Base-by-base conservation (phyloP, 2,113 vertebrate genomes). In the Pelmatolapia mariae region DNA sequence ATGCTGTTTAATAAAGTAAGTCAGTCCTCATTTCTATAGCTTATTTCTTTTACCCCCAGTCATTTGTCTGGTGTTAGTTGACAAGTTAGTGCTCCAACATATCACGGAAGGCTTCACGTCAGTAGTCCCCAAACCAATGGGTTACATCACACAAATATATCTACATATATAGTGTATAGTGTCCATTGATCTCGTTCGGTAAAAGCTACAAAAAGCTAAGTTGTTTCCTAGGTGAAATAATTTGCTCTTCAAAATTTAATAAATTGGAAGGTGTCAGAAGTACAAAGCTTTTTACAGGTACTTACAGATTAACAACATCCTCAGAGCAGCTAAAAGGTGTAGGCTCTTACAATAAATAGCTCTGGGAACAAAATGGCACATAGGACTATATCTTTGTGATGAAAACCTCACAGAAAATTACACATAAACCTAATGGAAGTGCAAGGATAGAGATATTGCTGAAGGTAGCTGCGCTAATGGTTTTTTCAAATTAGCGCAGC, bases 391-490 rank as follows among this genome's bases (percentile, higher is more conserved):
- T 73, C 79, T 68, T 40, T 15, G 26, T 88, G 85, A 91, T 92
- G 79, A 83, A 87, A 88, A 87, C 63, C 88, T 57, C 5, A 10
- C 56, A 68, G 86, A 71, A 86, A 92, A 90, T 50, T 71, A 57
- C 89, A 92, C 91, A 53, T 80, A 89, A 61, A 85, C 52, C 86
- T 92, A 93, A 95, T 92, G 93, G 91, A 87, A 80, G 56, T 50
- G 84, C 29, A 5, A 22, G n/a, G 81, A 83, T 18, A n/a, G 86
- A 83, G 36, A 80, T 87, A 56, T 81, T 61, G 33, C 85, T 86
- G 84, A n/a, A 80, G 86, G 86, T 80, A 66, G 57, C 91, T 8
- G 5, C 56, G 3, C 88, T 93, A 95, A 94, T 95, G 92, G 90
- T 80, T 93, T 91, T 81, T 78, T 90, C 84, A 91, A 92, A 94